A percentile compares a stretch with the other conserved stretches of the same genome.
phyloP scores from a whole-genome alignment of 2,797 vertebrate species.

The Sternotherus odoratus region DNA sequence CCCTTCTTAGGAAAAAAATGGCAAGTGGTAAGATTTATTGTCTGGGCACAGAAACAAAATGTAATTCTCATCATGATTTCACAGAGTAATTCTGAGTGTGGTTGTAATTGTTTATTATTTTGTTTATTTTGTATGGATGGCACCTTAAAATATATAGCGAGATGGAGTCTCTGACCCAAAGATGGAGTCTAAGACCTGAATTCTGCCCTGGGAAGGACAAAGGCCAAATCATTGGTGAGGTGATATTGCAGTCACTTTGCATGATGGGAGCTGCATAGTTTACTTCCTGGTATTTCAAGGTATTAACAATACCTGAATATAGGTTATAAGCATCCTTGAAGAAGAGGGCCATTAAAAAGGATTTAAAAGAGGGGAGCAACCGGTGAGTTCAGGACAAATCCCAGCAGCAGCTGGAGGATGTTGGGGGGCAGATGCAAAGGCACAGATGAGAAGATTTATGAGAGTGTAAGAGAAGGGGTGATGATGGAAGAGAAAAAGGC shows the following conservation, averaged over 20 bases:
- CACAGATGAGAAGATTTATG: not conserved
- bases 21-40: not conserved
- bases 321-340: not conserved
- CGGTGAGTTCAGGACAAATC: not conserved
- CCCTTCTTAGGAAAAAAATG: not conserved
- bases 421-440: accelerated
- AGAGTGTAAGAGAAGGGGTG: not conserved
- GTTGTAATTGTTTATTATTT: not conserved
- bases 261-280: not conserved
- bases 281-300: not conserved
- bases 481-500: too few species aligned
- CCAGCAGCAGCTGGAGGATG: not conserved
- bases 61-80: not conserved
- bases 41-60: not conserved
- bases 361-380: not conserved
- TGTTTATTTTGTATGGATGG: not conserved
- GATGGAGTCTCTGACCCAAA: not conserved
- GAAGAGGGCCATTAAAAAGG: not conserved
- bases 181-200: not conserved
- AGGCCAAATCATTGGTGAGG: not conserved
- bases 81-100: accelerated
- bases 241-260: not conserved
- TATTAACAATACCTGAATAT: not conserved
- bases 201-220: not conserved
- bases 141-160: not conserved